A percentile compares a stretch with the other conserved stretches of the same genome.
Conservation (phyloP, 2,888 invertebrate genomes). For the Melinopterus prodromus region DNA sequence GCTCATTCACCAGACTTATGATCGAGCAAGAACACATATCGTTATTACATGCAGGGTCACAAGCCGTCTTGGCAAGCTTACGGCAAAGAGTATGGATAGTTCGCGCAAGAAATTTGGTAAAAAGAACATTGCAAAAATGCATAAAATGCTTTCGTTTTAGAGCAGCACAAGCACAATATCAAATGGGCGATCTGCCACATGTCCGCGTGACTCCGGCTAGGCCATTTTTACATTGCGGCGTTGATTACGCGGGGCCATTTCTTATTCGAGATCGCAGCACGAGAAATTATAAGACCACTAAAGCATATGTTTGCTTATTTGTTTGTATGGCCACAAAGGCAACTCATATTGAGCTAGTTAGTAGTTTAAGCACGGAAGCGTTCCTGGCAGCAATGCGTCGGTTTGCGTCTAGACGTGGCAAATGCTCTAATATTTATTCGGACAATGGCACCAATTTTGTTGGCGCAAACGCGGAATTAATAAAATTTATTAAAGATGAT, state of each 20-base stretch:
- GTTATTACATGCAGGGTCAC: slow-evolving; percentile 38
- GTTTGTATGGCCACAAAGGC: slow-evolving; percentile 43
- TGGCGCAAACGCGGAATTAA: slow-evolving; percentile 33
- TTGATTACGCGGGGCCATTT: slow-evolving; percentile 44
- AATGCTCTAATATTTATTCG: slow-evolving; percentile 28
- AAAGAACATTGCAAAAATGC: slow-evolving; percentile 34
- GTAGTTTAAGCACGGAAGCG: slow-evolving; percentile 39
- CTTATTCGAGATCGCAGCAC: slow-evolving; percentile 34
- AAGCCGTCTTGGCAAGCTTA: slow-evolving; percentile 38
- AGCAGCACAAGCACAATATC: slow-evolving; percentile 32
- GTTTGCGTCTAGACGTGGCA: slow-evolving; percentile 39
- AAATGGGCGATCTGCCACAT: slow-evolving; percentile 42
- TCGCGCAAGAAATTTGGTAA: slow-evolving; percentile 37
- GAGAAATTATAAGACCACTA: slow-evolving; percentile 34
- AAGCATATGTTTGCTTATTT: slow-evolving; percentile 42
- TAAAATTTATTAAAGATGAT: slow-evolving; percentile 11
- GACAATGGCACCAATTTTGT: slow-evolving; percentile 41
- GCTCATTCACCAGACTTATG: slow-evolving; percentile 34
- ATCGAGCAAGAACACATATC: slow-evolving; percentile 34
- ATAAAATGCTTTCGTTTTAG: slow-evolving; percentile 40
- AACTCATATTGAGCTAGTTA: slow-evolving; percentile 42
- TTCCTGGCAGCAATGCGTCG: slow-evolving; percentile 40
- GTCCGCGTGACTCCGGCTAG: slow-evolving; percentile 30
- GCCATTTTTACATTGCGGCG: slow-evolving; percentile 39
- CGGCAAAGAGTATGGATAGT: slow-evolving; percentile 36